These are phyloP conservation scores for Rotaria socialis DNA, from an alignment of 2,888 invertebrate species.

Conservation along the genomic window DNA sequence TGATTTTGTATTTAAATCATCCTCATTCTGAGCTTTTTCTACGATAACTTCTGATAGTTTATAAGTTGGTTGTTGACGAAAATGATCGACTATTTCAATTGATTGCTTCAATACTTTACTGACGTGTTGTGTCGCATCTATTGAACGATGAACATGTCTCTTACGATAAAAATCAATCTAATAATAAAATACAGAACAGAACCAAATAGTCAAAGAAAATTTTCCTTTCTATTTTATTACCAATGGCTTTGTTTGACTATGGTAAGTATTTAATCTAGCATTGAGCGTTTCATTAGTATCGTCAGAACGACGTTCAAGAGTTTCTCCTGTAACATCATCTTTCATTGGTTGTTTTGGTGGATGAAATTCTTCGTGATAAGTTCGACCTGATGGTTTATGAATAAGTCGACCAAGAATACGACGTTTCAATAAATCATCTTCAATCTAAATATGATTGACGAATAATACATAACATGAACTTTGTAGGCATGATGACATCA, in stretches of 20 bases:
- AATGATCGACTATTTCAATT: neutral
- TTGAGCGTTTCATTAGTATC: constrained; percentile 85
- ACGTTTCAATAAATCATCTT: constrained; percentile 78
- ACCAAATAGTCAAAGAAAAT: neutral
- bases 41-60: neutral
- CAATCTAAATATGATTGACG: constrained; percentile 63
- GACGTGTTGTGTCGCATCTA: neutral
- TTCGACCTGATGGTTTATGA: constrained; percentile 81
- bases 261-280: constrained; percentile 80
- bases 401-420: constrained; percentile 86
- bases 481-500: too few relatives aligned
- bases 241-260: constrained; percentile 81
- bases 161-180: constrained; percentile 30
- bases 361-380: constrained; percentile 91
- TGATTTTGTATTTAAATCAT: neutral
- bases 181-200: neutral
- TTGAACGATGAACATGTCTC: neutral
- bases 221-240: neutral
- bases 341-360: constrained; percentile 85
- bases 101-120: neutral
- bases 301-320: constrained; percentile 79
- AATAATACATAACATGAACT: too few relatives aligned
- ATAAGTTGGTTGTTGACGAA: neutral
- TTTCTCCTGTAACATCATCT: constrained; percentile 77
- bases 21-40: neutral